Evolutionary conservation across 2,888 invertebrate species (phyloP), one percentile per base, ranked within the genome.

Genomic region (Hyles lineata): DNA sequence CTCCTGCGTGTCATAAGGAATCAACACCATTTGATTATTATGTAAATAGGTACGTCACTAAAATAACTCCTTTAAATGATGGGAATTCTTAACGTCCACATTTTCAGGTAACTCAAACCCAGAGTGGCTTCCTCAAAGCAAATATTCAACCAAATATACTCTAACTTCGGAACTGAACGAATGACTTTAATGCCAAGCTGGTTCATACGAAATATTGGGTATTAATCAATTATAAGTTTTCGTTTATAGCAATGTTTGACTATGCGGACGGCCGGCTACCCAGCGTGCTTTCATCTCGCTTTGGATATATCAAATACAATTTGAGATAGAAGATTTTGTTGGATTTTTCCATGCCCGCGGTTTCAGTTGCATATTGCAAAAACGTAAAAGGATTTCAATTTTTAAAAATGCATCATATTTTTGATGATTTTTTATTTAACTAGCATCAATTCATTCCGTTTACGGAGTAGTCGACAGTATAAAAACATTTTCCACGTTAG

Each of bases 241-340:
- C 61, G 11, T 50, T 67, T 7, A 67, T 2, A 55, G 55, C 6
- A n/a, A 55, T 55, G n/a, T 50, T 76, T 80, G 21, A 67, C 43
- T 50, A 23, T 23, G 43, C 23, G 43, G 23, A 17, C 43, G 17
- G 67, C 50, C 50, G 43, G 43, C 43, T 63, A 35, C 85, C 87
- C 87, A 86, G 89, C 85, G 86, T 88, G 85, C 87, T 91, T 89
- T 90, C 89, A 92, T 89, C 88, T 43, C 67, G 67, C 67, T 67
- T 67, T 67, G 43, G 87, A 86, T 89, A 88, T 92, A 91, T 90
- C 89, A 89, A 92, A 91, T 92, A 90, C 90, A 91, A 92, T 91
- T 90, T 92, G 87, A 84, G 83, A 87, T 88, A 85, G 85, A 87
- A 88, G 87, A 88, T 89, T 90, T 87, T 86, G 87, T 85, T 82